Base-by-base conservation (phyloP, 1,140 invertebrate genomes). In the Asobara japonica region DNA sequence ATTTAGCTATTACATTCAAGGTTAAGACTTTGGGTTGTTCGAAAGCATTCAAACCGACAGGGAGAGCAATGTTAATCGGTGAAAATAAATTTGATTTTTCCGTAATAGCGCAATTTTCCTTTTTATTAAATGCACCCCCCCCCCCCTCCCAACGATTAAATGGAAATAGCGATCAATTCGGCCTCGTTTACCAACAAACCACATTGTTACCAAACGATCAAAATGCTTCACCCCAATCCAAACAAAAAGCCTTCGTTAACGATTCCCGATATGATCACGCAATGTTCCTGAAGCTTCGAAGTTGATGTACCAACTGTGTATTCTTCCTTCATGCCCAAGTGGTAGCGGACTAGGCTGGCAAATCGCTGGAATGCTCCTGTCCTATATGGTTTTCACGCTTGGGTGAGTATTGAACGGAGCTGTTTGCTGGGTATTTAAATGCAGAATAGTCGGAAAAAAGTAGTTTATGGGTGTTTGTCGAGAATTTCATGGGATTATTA, bases 271-370 rank as follows among this genome's bases (percentile, higher is more conserved):
- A 60, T 27, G 13, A 69, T 69, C 67, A 33, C 33, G 67, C 18
- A 56, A 69, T 48, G 51, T 60, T 48, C 16, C 33, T 69, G 22
- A 69, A 56, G 56, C 51, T 30, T 56, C 29, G 48, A 56, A 30
- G 31, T 36, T 31, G 41, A 60, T 36, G 48, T 31, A 69, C 48
- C 60, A 31, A 69, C 48, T 69, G 22, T 13, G 45, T 56, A 56
- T 56, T 56, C 45, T 51, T 51, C 51, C 51, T 56, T 27, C 25
- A 56, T 27, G 45, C 45, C 20, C 45, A 51, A 18, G 45, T 3
- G 45, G 45, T 51, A 10, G 6, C 45, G 20, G 45, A 51, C 45
- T 8, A 8, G 45, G 16, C 6, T 51, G 45, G 45, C n/a, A 51
- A 51, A 51, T 51, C 11, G 45, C 8, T 51, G 45, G 16, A 51